A percentile compares a stretch with the other conserved stretches of the same genome.
These are phyloP conservation scores for Morpho achilles DNA, from an alignment of 2,888 invertebrate genomes.

Conservation along the genomic window DNA sequence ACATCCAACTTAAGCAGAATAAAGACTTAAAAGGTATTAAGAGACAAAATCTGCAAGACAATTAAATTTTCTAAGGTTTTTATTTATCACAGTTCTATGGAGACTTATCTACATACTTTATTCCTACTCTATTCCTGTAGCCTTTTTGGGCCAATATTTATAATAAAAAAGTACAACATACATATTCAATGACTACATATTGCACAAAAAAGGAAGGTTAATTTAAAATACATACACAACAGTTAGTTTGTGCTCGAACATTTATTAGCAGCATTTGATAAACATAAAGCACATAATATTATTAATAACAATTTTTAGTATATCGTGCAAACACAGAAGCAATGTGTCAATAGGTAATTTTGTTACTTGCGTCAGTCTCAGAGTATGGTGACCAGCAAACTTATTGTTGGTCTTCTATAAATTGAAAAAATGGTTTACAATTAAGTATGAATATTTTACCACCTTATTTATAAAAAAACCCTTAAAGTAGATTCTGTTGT, in stretches of 20 bases:
- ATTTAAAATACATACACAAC: conserved; percentile 5
- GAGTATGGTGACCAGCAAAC: conserved; percentile 62
- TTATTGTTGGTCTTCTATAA: conserved; percentile 77
- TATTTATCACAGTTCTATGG: too few species aligned
- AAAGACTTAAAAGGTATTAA: too few species aligned
- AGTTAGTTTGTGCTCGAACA: conserved; percentile 12
- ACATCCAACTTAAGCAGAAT: too few species aligned
- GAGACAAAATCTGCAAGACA: too few species aligned
- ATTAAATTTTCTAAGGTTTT: too few species aligned
- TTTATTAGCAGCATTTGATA: conserved; percentile 11
- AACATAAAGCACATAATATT: conserved; percentile 20
- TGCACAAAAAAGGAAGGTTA: conserved; percentile 1
- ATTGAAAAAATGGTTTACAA: conserved; percentile 38
- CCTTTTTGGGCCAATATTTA: too few species aligned
- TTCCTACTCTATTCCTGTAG: too few species aligned
- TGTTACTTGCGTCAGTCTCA: conserved; percentile 76
- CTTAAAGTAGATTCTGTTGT: too few species aligned
- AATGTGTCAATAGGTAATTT: conserved; percentile 52
- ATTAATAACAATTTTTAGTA: conserved; percentile 28
- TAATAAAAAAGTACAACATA: too few species aligned
- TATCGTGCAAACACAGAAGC: conserved; percentile 59
- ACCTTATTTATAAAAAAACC: too few species aligned
- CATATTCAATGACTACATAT: neutral
- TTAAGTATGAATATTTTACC: conserved; percentile 6
- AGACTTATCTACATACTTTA: too few species aligned